Percentiles rank a stretch among this genome's conserved stretches.
These are phyloP conservation scores for Clanis bilineata DNA, from an alignment of 2,888 invertebrate species.

Conservation along the genomic window DNA sequence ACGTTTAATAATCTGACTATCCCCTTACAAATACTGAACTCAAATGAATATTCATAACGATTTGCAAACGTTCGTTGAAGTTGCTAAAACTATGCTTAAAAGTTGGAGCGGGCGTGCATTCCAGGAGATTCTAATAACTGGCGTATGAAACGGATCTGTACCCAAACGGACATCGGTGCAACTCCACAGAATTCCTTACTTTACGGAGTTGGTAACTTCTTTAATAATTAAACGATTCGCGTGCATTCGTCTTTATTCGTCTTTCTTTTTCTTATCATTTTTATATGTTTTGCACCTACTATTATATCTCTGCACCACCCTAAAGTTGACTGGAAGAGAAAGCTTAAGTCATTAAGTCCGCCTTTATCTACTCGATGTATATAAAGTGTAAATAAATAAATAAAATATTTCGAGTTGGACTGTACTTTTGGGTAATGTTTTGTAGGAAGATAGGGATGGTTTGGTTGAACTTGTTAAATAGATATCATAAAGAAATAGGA, in stretches of 20 bases:
- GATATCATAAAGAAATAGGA: no score
- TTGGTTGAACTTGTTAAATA: no score
- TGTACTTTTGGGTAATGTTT: background rate
- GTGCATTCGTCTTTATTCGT: background rate
- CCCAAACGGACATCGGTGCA: constrained; percentile 1
- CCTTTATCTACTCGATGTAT: no score
- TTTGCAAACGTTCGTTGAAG: background rate
- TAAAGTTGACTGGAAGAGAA: no score
- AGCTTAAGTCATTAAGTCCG: no score
- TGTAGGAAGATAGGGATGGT: background rate
- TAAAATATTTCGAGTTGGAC: no score
- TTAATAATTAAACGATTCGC: constrained; percentile 2
- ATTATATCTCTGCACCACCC: no score
- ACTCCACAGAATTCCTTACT: background rate
- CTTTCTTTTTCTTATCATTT: no score
- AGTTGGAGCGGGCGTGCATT: constrained; percentile 31
- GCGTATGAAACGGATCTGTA: background rate
- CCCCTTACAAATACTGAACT: background rate
- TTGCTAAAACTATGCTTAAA: constrained; percentile 23
- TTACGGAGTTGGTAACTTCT: constrained; percentile 42
- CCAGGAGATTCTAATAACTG: constrained; percentile 31
- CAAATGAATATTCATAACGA: background rate
- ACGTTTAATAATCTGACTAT: background rate
- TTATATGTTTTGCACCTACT: no score
- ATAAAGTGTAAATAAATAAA: no score